A percentile compares a stretch with the other conserved stretches of the same genome.
These are phyloP conservation scores for Pempheris klunzingeri DNA, from an alignment of 2,797 vertebrate species.

Conservation along the genomic window DNA sequence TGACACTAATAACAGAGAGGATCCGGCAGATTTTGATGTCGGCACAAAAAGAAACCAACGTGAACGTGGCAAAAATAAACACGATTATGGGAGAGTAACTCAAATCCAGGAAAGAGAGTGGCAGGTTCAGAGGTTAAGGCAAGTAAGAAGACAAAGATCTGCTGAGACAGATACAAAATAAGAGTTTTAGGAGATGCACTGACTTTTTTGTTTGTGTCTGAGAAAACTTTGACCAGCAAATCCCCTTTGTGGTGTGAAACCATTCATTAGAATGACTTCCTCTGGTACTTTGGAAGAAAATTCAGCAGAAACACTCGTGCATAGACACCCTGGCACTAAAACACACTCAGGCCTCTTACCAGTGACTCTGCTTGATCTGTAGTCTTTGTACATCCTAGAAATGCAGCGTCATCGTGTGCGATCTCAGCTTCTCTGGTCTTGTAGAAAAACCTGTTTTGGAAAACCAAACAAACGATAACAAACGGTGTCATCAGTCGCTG, in stretches of 20 bases:
- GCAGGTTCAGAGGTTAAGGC: conserved; percentile 31
- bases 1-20: conserved; percentile 38
- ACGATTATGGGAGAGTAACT: conserved; percentile 16
- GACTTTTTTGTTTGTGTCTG: conserved; percentile 35
- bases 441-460: conserved; percentile 66
- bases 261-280: conserved; percentile 14
- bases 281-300: neutral
- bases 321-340: neutral
- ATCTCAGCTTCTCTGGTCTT: conserved; percentile 57
- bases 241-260: conserved; percentile 23
- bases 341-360: conserved; percentile 74
- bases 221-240: conserved; percentile 41
- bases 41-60: conserved; percentile 36
- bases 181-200: conserved; percentile 33
- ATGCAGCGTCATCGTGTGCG: conserved; percentile 24
- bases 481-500: conserved; percentile 44
- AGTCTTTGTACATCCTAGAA: conserved; percentile 84
- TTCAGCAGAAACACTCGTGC: neutral
- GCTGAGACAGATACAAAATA: conserved; percentile 27
- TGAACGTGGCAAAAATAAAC: conserved; percentile 37
- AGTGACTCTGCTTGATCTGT: conserved; percentile 77
- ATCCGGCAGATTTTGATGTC: neutral
- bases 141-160: neutral
- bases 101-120: conserved; percentile 22
- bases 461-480: conserved; percentile 63